phyloP scores from a whole-genome alignment of 2,113 vertebrate genomes.

The Catharus fuscescens region DNA sequence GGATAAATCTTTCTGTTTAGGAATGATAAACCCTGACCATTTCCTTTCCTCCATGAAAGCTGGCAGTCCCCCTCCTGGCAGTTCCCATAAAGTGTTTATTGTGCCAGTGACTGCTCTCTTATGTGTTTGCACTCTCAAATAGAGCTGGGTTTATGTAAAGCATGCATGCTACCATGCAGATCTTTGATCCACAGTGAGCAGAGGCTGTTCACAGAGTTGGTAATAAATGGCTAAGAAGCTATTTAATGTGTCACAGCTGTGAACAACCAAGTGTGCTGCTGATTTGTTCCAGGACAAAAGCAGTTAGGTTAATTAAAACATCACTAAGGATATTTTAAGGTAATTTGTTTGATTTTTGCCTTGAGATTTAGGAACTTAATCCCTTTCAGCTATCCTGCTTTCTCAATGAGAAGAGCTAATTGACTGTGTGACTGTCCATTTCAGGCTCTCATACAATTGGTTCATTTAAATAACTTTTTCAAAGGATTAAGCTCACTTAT shows the following conservation, averaged over 20 bases:
- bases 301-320: slow-evolving; percentile 45
- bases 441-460: not conserved
- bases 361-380: slow-evolving; percentile 33
- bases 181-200: not conserved
- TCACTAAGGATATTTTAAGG: not conserved
- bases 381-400: not conserved
- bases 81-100: not conserved
- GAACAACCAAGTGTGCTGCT: not conserved
- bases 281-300: slow-evolving; percentile 37
- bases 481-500: not conserved
- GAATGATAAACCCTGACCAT: not conserved
- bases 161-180: not conserved
- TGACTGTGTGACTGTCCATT: not conserved
- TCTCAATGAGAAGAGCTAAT: not conserved
- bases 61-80: not conserved
- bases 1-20: not conserved
- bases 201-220: not conserved
- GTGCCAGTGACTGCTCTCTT: not conserved
- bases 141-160: not conserved
- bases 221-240: not conserved
- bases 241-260: slow-evolving; percentile 15
- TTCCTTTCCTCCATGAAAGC: not conserved
- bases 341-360: slow-evolving; percentile 49
- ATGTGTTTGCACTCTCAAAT: not conserved
- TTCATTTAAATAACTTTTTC: slow-evolving; percentile 28